Evolutionary conservation across 2,113 vertebrate species (phyloP).

Genomic region (Varanus komodoensis): DNA sequence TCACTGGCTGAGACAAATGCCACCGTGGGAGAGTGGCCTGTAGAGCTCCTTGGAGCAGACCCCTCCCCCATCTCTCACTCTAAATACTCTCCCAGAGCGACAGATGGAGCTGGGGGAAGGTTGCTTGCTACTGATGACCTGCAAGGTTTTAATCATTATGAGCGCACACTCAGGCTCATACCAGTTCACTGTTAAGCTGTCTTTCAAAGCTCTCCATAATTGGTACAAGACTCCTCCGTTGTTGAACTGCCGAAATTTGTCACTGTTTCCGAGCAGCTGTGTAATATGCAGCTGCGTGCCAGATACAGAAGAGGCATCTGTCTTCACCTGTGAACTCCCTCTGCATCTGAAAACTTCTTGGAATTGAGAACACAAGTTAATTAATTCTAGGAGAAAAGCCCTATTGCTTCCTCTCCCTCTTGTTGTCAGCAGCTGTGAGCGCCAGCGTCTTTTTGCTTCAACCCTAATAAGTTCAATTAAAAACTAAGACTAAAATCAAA

Average conservation of each 20-base stretch:
- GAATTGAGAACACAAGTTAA: not conserved
- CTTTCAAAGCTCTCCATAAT: not conserved
- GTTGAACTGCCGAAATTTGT: constrained; percentile 26
- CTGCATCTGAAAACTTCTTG: not conserved
- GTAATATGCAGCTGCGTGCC: constrained; percentile 17
- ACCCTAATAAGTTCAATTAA: constrained; percentile 62
- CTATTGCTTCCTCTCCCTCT: not conserved
- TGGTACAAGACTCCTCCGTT: not conserved
- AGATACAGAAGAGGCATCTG: not conserved
- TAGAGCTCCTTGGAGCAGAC: no score
- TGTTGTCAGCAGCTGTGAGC: constrained; percentile 45
- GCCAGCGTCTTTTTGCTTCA: constrained; percentile 30
- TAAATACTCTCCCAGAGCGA: no score
- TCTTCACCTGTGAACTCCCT: not conserved
- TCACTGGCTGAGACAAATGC: no score
- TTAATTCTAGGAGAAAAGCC: constrained; percentile 1
- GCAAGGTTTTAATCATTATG: not conserved
- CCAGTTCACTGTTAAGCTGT: no score
- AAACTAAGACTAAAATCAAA: constrained; percentile 62
- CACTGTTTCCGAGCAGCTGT: constrained; percentile 50
- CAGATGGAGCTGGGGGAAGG: no score
- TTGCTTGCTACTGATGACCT: not conserved
- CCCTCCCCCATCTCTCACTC: no score
- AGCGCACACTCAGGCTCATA: not conserved
- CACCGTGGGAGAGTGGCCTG: no score